Evolutionary conservation across 2,113 vertebrate species (phyloP), one percentile per base, ranked within the genome.

Genomic region (Stercorarius parasiticus): DNA sequence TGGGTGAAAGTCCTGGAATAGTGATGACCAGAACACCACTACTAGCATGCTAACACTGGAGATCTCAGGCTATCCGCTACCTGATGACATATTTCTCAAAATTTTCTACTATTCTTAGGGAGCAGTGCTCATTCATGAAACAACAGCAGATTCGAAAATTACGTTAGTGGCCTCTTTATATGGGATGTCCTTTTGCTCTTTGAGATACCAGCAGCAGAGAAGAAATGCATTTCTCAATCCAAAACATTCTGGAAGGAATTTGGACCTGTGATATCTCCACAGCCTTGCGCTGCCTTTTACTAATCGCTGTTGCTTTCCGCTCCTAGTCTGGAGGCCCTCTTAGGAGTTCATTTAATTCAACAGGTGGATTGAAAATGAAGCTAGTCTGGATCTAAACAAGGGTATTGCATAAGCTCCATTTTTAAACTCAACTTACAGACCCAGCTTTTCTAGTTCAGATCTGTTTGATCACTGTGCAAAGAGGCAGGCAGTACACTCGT

Each of bases 401-500:
- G 3, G 2, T 43, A 65, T 50, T 5, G 0, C 14, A 26, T 9
- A 5, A 58, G 9, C 5, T 91, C 18, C 2, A n/a, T 61, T 84
- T 90, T 62, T n/a, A 81, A 58, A 55, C 9, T 67, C 38, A 78
- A 34, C 49, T 58, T 72, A 50, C 25, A 78, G 14, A 53, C 21
- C 3, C 30, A 69, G 12, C 4, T 76, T 78, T 90, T 77, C 23
- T 69, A 29, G 36, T 67, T 86, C 61, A 79, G 13, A 61, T 53
- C 40, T n/a, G 6, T 69, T 86, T 70, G 10, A 52, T 67, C 9
- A 8, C 11, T 76, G 32, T 64, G 27, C 36, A 58, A 59, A 80
- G 53, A 49, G 64, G 20, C 47, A 83, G 53, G 40, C 15, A 43
- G 27, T 12, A 23, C 13, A 40, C n/a, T 81, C 1, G 1, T 36